phyloP scores from a whole-genome alignment of 2,888 invertebrate genomes.

The Thera obeliscata region DNA sequence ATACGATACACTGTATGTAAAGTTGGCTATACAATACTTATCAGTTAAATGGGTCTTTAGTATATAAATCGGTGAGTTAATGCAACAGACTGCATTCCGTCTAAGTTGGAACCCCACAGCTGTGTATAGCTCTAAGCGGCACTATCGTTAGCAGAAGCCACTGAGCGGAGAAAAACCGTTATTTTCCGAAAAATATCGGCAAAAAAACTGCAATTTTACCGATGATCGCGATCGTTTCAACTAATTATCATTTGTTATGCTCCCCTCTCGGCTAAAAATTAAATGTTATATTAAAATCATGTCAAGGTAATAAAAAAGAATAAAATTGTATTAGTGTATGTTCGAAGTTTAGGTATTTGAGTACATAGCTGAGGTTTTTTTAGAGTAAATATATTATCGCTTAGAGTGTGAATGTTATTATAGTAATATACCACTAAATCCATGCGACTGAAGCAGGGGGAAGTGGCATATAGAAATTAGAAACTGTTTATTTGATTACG shows the following conservation, averaged over 20 bases:
- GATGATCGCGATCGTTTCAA: slow-evolving; percentile 69
- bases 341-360: slow-evolving; percentile 39
- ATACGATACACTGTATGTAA: slow-evolving; percentile 1
- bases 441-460: slow-evolving; percentile 38
- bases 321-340: slow-evolving; percentile 51
- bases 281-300: slow-evolving; percentile 74
- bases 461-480: slow-evolving; percentile 48
- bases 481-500: slow-evolving; percentile 40
- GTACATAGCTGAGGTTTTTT: slow-evolving; percentile 45
- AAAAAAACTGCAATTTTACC: slow-evolving; percentile 71
- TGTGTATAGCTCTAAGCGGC: slow-evolving; percentile 60
- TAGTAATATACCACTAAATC: slow-evolving; percentile 52
- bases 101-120: slow-evolving; percentile 58
- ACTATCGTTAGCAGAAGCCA: slow-evolving; percentile 71
- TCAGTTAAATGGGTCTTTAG: slow-evolving; percentile 29
- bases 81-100: slow-evolving; percentile 64
- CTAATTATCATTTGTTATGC: slow-evolving; percentile 73
- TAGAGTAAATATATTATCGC: slow-evolving; percentile 47
- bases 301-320: slow-evolving; percentile 45
- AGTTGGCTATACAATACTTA: slow-evolving; percentile 11
- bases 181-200: slow-evolving; percentile 57
- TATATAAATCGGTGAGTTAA: slow-evolving; percentile 40
- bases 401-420: slow-evolving; percentile 58
- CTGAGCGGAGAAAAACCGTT: slow-evolving; percentile 63
- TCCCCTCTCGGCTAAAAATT: slow-evolving; percentile 83